phyloP scores from a whole-genome alignment of 1,140 invertebrate genomes.

The Yoshiicerus persimilis region DNA sequence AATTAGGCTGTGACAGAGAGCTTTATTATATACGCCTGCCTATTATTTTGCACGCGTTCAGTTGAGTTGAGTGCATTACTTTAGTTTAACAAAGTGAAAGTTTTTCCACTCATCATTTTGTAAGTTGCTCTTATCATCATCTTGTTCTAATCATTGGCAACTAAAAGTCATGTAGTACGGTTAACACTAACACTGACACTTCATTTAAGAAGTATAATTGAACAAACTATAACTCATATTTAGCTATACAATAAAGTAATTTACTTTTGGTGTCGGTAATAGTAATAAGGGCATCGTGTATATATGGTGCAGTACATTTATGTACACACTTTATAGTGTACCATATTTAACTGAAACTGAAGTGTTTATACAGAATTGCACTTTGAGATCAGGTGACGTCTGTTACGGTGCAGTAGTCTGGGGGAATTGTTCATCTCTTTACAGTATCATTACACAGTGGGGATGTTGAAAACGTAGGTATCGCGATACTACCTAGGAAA shows the following conservation, averaged over 20 bases:
- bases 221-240: not conserved
- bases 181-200: not conserved
- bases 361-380: not conserved
- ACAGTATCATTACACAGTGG: not conserved
- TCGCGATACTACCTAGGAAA: not conserved
- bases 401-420: not conserved
- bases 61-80: not conserved
- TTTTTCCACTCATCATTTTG: conserved; percentile 24
- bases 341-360: not conserved
- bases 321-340: not conserved
- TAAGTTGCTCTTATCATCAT: conserved; percentile 3
- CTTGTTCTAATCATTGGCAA: not conserved
- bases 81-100: conserved; percentile 23
- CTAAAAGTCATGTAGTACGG: conserved; percentile 4
- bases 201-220: not conserved
- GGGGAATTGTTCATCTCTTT: not conserved
- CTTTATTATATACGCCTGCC: conserved; percentile 4
- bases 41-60: not conserved
- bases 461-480: not conserved
- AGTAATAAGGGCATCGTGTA: not conserved
- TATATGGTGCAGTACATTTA: not conserved
- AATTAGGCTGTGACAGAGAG: conserved; percentile 33
- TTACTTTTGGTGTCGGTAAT: not conserved
- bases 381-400: not conserved
- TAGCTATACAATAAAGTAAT: not conserved